Evolutionary conservation across 2,797 vertebrate species (phyloP), one percentile per base, ranked within the genome.

Genomic region (Ctenosaura bakeri): DNA sequence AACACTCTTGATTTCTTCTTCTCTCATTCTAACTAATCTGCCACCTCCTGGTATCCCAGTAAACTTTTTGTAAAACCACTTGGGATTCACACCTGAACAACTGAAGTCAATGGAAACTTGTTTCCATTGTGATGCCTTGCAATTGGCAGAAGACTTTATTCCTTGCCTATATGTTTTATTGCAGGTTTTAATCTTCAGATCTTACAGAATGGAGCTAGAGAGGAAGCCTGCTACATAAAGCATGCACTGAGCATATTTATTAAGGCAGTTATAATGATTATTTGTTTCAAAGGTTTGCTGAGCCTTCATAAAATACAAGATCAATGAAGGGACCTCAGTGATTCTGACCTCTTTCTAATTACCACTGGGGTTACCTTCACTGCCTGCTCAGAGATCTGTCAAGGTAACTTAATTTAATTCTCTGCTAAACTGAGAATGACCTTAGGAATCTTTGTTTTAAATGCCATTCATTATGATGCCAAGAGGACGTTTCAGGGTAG

Each of bases 401-500:
- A 64, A 87, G 87, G 86, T 88, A 77, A 77, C 0, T 59, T 82
- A 76, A 76, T 88, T 77, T 66, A 89, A 90, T 91, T 89, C 50
- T 87, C 29, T 10, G 0, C 83, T 87, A 86, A 73, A 91, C 89
- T 38, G 14, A 32, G 18, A 90, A 71, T 10, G 4, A 71, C 89
- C 52, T 76, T 77, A n/a, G 85, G 46, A 4, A 87, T 77, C 73
- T 64, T 87, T 77, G 85, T 90, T 88, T 96, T 92, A 83, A 87
- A 9, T 90, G n/a, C 88, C 16, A 76, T 42, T 89, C 79, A 85
- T 83, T 71, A 91, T 2, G 46, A 38, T 1, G 73, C 0, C 56
- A 3, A 0, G 16, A 81, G 24, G 71, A 80, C 78, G 42, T 32
- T 93, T 89, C 64, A 84, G 62, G 62, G 35, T 88, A 83, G 42